Conservation (phyloP, 2,113 vertebrate genomes). For the Xerus inauris region DNA sequence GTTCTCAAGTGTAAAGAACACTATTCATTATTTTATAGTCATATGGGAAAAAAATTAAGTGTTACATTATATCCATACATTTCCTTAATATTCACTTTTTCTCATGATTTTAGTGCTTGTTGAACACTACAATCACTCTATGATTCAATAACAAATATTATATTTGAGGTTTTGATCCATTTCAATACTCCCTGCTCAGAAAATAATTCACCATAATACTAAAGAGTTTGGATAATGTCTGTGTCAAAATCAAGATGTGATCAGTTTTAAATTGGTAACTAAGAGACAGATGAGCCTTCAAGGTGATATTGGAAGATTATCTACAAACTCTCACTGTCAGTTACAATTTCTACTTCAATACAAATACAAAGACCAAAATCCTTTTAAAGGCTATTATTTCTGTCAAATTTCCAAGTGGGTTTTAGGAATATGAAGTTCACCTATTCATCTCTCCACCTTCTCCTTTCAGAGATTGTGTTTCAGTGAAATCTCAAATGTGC, state of each 20-base stretch:
- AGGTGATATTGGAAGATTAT: background rate
- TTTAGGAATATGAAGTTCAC: background rate
- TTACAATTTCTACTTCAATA: background rate
- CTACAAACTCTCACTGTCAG: background rate
- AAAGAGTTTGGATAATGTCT: background rate
- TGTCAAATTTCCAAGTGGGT: background rate
- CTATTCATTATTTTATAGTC: background rate
- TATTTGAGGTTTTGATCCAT: background rate
- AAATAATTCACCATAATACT: background rate
- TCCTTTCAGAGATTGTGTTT: conserved; percentile 8
- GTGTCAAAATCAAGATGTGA: background rate
- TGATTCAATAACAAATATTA: background rate
- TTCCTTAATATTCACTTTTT: background rate
- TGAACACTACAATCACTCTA: background rate
- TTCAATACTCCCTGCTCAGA: background rate
- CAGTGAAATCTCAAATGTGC: conserved; percentile 65
- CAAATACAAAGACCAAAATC: background rate
- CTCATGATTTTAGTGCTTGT: background rate
- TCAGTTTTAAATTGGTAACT: background rate
- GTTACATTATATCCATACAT: background rate
- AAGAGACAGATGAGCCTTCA: background rate
- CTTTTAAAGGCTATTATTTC: background rate
- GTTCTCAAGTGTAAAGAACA: background rate
- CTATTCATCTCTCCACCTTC: conserved; percentile 12
- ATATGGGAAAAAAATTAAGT: background rate